Evolutionary conservation across 1,140 invertebrate species (phyloP).

Genomic region (Armadillidium nasatum): DNA sequence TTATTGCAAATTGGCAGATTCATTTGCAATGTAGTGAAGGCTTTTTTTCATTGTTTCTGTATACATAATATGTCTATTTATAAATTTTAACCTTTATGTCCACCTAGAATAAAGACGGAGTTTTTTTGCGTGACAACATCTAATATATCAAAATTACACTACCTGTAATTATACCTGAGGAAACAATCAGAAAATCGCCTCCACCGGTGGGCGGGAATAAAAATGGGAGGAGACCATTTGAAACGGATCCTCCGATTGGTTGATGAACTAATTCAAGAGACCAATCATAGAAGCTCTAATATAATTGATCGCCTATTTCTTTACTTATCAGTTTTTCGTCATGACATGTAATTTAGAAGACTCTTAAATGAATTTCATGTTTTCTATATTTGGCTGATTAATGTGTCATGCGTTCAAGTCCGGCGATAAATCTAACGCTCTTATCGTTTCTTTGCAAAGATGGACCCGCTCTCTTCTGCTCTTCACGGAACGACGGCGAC

Average conservation of each 20-base stretch:
- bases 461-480: too few species aligned
- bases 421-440: slow-evolving; percentile 8
- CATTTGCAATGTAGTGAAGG: too few species aligned
- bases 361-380: slow-evolving; percentile 9
- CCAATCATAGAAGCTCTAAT: slow-evolving; percentile 1
- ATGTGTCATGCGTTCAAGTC: slow-evolving; percentile 1
- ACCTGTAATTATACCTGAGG: slow-evolving; percentile 12
- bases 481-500: too few species aligned
- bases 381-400: slow-evolving; percentile 13
- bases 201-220: slow-evolving; percentile 7
- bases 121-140: neutral
- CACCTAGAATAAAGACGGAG: neutral
- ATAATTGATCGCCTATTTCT: slow-evolving; percentile 10
- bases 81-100: too few species aligned
- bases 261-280: slow-evolving; percentile 5
- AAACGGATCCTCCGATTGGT: neutral
- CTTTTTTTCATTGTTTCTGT: too few species aligned
- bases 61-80: too few species aligned
- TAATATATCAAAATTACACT: slow-evolving; percentile 2
- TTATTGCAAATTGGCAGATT: too few species aligned
- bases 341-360: slow-evolving; percentile 13
- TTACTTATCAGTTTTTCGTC: slow-evolving; percentile 10
- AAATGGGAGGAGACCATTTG: slow-evolving; percentile 1
- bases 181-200: neutral
- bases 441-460: neutral